Evolutionary conservation across 1,140 invertebrate species (phyloP).

Genomic region (Neodiprion virginianus): DNA sequence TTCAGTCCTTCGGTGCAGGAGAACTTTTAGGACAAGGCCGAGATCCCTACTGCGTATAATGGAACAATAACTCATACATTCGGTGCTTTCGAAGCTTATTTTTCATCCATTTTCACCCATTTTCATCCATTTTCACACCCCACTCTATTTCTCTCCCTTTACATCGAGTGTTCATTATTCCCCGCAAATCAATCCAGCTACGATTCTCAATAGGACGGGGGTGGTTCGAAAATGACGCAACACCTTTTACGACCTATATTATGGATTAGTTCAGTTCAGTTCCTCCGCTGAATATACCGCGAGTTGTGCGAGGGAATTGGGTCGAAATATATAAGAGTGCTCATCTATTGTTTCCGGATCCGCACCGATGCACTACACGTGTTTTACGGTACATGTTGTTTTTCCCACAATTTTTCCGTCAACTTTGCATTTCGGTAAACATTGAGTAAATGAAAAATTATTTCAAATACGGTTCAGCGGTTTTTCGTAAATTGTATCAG

Average conservation of each 20-base stretch:
- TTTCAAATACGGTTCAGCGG: neutral
- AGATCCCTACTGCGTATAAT: no score
- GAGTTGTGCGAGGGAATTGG: neutral
- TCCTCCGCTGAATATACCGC: no score
- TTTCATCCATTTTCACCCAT: no score
- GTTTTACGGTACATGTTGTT: no score
- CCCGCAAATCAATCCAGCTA: constrained; percentile 27
- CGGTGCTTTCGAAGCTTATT: no score
- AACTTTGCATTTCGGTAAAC: neutral
- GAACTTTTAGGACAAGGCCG: no score
- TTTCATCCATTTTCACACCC: neutral
- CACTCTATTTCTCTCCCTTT: constrained; percentile 8
- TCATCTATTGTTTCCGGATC: neutral
- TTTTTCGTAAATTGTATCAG: neutral
- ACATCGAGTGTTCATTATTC: constrained; percentile 16
- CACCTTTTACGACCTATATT: no score
- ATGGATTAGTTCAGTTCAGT: no score
- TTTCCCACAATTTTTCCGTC: no score
- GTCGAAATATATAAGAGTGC: neutral
- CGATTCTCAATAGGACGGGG: constrained; percentile 5
- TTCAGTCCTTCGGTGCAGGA: no score
- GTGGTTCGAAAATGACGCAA: no score
- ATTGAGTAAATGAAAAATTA: neutral
- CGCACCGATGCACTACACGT: neutral
- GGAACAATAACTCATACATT: no score